A percentile compares a stretch with the other conserved stretches of the same genome.
Evolutionary conservation across 2,113 vertebrate species (phyloP).

Genomic region (Larimichthys polyactis): DNA sequence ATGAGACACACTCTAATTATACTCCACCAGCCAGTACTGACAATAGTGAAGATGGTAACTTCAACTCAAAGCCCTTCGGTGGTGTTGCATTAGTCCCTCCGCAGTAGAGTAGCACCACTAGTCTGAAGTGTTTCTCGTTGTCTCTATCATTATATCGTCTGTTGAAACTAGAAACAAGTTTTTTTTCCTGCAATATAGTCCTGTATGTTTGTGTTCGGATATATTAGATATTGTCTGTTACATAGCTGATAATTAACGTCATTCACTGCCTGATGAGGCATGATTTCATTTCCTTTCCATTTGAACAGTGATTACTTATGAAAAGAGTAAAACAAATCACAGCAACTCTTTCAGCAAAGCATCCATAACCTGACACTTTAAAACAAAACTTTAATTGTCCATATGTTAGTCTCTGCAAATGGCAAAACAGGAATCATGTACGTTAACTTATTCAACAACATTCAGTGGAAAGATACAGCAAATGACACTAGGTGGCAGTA

Average conservation of each 20-base stretch:
- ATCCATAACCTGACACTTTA: background rate
- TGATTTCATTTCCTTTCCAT: background rate
- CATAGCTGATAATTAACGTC: background rate
- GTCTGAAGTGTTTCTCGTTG: background rate
- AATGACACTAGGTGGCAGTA: slow-evolving; percentile 14
- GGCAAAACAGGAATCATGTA: background rate
- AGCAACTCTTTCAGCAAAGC: no score
- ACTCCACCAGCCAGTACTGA: slow-evolving; percentile 30
- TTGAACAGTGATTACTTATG: background rate
- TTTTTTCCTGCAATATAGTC: background rate
- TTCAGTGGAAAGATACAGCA: background rate
- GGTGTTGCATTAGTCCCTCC: slow-evolving; percentile 1
- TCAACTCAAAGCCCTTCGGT: background rate
- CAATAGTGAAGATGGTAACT: slow-evolving; percentile 60
- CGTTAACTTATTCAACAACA: background rate
- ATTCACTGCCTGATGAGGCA: no score
- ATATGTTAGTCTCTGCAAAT: background rate
- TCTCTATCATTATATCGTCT: background rate
- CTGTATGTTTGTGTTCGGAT: background rate
- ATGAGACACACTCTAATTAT: slow-evolving; percentile 20
- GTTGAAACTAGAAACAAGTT: background rate
- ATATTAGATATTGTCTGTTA: background rate
- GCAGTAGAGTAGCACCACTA: background rate
- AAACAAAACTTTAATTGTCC: background rate
- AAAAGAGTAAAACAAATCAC: background rate